Evolutionary conservation across 2,797 vertebrate species (phyloP).

Genomic region (Tapirus indicus): DNA sequence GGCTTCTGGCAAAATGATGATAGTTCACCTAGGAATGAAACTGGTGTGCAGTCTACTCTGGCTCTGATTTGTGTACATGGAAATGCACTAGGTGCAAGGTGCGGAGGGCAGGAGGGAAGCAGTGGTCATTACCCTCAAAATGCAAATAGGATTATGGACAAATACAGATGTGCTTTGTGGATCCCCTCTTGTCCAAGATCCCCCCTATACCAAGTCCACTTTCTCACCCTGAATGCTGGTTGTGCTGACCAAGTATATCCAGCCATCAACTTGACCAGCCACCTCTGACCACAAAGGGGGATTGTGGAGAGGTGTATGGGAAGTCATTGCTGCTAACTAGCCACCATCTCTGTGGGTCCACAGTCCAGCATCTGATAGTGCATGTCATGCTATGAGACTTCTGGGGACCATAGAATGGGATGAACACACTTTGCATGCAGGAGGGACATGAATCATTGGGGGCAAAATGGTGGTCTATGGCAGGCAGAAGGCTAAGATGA

Average conservation of each 20-base stretch:
- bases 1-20: too few relatives aligned
- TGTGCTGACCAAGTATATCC: too few relatives aligned
- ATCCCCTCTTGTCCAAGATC: rapidly evolving
- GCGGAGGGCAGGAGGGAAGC: neutral
- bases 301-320: too few relatives aligned
- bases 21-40: too few relatives aligned
- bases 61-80: rapidly evolving
- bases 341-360: neutral
- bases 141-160: too few relatives aligned
- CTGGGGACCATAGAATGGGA: neutral
- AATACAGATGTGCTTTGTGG: neutral
- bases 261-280: neutral
- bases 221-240: neutral
- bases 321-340: neutral
- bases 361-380: too few relatives aligned
- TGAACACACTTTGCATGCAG: too few relatives aligned
- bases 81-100: rapidly evolving
- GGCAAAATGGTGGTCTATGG: neutral
- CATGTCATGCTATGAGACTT: neutral
- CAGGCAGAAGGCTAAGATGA: neutral
- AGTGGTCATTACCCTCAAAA: rapidly evolving
- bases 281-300: neutral
- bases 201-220: neutral
- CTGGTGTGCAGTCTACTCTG: rapidly evolving
- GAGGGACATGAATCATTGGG: neutral